Conservation (phyloP, 37 sponge, comb jelly and placozoan species). For the Chondrosia reniformis region DNA sequence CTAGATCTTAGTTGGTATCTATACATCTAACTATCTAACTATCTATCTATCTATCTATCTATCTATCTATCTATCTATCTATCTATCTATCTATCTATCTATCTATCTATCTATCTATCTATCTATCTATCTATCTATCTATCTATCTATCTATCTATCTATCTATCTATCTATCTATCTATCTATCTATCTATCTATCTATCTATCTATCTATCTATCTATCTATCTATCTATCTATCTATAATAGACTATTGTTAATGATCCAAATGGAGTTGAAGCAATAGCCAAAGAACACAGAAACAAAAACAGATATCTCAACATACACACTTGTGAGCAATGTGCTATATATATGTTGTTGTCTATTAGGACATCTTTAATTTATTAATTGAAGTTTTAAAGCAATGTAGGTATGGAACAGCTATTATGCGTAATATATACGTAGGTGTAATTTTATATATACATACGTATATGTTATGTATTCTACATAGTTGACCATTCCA, state of each 20-base stretch:
- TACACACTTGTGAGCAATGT: neutral
- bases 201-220: neutral
- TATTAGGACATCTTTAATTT: too few relatives aligned
- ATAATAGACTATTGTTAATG: neutral
- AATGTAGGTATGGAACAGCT: too few relatives aligned
- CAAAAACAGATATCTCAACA: slow-evolving; percentile 11
- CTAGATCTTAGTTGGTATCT: too few relatives aligned
- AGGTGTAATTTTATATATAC: neutral
- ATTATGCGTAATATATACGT: neutral
- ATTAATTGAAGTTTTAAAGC: neutral
- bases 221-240: neutral
- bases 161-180: neutral
- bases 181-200: neutral
- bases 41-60: too few relatives aligned
- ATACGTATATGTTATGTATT: neutral
- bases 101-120: neutral
- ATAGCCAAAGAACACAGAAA: neutral
- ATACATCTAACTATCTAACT: too few relatives aligned
- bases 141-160: neutral
- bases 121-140: neutral
- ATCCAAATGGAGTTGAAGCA: neutral
- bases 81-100: neutral
- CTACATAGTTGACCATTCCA: neutral
- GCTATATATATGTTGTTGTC: too few relatives aligned
- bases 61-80: too few relatives aligned